phyloP scores from a whole-genome alignment of 92 coral and sea anemone species.

The Porites lobata region DNA sequence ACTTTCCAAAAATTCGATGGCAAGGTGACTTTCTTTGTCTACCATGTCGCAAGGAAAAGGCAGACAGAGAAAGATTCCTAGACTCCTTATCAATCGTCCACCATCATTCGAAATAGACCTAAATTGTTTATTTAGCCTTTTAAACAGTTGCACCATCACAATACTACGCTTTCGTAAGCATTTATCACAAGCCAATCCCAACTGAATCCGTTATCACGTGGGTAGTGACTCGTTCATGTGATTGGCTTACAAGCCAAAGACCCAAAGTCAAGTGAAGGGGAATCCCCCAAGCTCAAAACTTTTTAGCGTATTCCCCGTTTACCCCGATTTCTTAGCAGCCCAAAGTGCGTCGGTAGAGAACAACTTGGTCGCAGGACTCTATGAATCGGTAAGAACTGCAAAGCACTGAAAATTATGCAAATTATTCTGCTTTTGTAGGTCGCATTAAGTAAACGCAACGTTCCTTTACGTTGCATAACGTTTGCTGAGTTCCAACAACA shows the following conservation, averaged over 20 bases:
- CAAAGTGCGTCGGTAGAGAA: neutral
- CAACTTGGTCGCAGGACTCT: neutral
- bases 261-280: neutral
- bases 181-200: slow-evolving; percentile 2
- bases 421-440: too few species aligned
- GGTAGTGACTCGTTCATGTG: neutral
- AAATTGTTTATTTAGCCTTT: too few species aligned
- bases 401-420: too few species aligned
- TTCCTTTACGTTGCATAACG: too few species aligned
- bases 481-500: too few species aligned
- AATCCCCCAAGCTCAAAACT: slow-evolving; percentile 9
- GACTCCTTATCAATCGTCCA: too few species aligned
- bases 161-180: neutral
- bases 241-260: neutral
- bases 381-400: too few species aligned
- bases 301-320: neutral
- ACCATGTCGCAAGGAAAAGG: neutral
- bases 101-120: too few species aligned
- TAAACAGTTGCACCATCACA: too few species aligned
- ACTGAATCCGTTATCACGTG: neutral
- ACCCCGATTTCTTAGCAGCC: neutral
- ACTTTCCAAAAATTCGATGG: neutral
- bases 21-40: neutral
- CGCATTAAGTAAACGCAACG: too few species aligned
- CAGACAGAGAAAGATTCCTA: neutral